phyloP scores from a whole-genome alignment of 2,888 invertebrate species.

The Ectemnius lituratus region DNA sequence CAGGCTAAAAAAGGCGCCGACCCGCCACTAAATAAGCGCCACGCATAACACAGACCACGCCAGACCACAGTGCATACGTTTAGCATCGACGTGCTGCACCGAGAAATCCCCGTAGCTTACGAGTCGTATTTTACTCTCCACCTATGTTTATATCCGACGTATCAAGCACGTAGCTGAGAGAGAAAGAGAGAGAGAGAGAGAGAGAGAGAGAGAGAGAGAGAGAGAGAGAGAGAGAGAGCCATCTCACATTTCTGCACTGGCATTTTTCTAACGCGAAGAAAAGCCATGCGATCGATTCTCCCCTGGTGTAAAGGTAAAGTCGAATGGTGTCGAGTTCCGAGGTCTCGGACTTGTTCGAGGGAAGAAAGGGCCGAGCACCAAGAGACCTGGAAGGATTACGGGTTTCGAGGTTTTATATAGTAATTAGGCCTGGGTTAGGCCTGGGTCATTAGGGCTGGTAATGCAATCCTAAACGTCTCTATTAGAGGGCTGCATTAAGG shows the following conservation, averaged over 20 bases:
- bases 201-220: too few species aligned
- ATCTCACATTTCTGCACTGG: slow-evolving; percentile 23
- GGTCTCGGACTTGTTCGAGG: slow-evolving; percentile 8
- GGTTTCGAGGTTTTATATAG: slow-evolving; percentile 65
- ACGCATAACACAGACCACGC: slow-evolving; percentile 14
- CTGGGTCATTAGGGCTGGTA: slow-evolving; percentile 57
- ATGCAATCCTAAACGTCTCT: slow-evolving; percentile 68
- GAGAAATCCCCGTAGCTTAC: slow-evolving; percentile 30
- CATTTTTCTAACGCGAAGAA: slow-evolving; percentile 10
- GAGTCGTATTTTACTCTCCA: slow-evolving; percentile 42
- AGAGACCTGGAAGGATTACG: slow-evolving; percentile 10
- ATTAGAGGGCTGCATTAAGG: slow-evolving; percentile 69
- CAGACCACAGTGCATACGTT: slow-evolving; percentile 4
- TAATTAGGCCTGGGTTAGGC: slow-evolving; percentile 65
- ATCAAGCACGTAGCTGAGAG: slow-evolving; percentile 12
- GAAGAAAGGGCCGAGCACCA: too few species aligned
- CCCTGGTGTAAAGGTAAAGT: slow-evolving; percentile 16
- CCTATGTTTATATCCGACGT: slow-evolving; percentile 42
- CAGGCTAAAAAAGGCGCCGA: slow-evolving; percentile 64
- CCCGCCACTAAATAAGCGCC: slow-evolving; percentile 66
- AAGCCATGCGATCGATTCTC: neutral
- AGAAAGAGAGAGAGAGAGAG: too few species aligned
- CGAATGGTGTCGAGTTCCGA: slow-evolving; percentile 9
- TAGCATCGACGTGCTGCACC: neutral
- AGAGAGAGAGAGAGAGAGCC: neutral